Conservation (phyloP, 2,113 vertebrate species). For the Cyanoderma ruficeps region DNA sequence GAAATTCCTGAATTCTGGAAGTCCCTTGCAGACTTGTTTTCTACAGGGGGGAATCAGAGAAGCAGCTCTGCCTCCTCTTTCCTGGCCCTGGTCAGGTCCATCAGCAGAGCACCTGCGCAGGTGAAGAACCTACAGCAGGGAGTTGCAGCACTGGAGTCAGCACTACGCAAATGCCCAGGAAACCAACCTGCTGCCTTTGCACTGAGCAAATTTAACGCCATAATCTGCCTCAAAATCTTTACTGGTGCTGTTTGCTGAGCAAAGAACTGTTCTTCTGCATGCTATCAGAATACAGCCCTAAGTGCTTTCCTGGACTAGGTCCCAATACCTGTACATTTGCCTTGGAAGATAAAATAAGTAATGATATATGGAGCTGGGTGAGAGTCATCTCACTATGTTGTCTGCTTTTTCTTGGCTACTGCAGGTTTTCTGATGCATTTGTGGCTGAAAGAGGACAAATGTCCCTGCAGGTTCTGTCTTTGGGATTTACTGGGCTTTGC, state of each 20-base stretch:
- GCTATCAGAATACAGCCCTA: slow-evolving; percentile 23
- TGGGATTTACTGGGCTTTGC: neutral
- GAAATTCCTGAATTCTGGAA: neutral
- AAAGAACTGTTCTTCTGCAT: neutral
- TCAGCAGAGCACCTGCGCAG: neutral
- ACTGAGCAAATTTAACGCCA: neutral
- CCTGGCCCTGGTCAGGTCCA: neutral
- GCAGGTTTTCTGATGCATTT: neutral
- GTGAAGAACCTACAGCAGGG: neutral
- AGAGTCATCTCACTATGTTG: slow-evolving; percentile 43
- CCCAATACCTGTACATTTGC: slow-evolving; percentile 41
- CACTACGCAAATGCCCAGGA: neutral
- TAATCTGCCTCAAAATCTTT: neutral
- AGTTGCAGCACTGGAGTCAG: neutral
- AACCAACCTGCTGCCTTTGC: neutral
- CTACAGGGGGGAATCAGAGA: neutral
- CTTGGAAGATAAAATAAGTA: slow-evolving; percentile 43
- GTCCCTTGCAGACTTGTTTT: neutral
- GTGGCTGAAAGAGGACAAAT: neutral
- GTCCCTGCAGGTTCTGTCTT: neutral
- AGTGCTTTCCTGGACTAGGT: slow-evolving; percentile 57
- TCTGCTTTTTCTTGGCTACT: slow-evolving; percentile 55
- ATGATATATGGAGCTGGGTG: slow-evolving; percentile 43
- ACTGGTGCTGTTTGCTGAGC: neutral
- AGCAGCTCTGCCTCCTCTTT: neutral